A percentile compares a stretch with the other conserved stretches of the same genome.
Conservation (phyloP, 2,113 vertebrate genomes). For the Stigmatopora nigra region DNA sequence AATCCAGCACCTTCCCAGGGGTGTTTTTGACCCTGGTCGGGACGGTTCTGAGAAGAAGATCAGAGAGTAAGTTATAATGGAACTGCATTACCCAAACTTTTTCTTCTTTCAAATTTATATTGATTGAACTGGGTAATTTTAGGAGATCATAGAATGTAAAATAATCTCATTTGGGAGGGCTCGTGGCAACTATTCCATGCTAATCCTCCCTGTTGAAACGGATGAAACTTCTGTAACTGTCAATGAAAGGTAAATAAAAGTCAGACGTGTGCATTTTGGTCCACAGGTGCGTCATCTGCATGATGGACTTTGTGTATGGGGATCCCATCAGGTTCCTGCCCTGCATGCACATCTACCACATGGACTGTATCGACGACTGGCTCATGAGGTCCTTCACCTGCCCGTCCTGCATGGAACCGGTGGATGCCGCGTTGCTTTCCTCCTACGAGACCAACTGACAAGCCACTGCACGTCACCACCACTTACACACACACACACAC, state of each 20-base stretch:
- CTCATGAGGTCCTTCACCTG: conserved; percentile 98
- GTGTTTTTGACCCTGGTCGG: conserved; percentile 89
- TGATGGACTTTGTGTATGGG: conserved; percentile 99
- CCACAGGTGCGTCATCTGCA: conserved; percentile 95
- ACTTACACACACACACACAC: background rate
- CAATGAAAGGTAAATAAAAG: background rate
- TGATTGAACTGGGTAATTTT: background rate
- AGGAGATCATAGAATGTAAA: background rate
- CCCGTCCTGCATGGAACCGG: conserved; percentile 98
- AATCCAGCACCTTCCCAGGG: conserved; percentile 97
- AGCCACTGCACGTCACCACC: background rate
- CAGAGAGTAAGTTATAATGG: conserved; percentile 81
- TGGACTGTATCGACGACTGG: conserved; percentile 99
- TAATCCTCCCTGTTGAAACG: background rate
- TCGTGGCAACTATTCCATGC: background rate
- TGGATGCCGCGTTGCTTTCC: conserved; percentile 93
- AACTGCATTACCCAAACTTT: background rate
- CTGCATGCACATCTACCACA: conserved; percentile 99
- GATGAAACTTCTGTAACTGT: background rate
- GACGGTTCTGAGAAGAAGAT: conserved; percentile 98
- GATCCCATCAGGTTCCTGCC: conserved; percentile 98
- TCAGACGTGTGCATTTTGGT: conserved; percentile 5
- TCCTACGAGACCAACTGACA: conserved; percentile 96
- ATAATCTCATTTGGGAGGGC: background rate
- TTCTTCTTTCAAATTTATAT: background rate